Evolutionary conservation across 2,888 invertebrate species (phyloP).

Genomic region (Aelia acuminata): DNA sequence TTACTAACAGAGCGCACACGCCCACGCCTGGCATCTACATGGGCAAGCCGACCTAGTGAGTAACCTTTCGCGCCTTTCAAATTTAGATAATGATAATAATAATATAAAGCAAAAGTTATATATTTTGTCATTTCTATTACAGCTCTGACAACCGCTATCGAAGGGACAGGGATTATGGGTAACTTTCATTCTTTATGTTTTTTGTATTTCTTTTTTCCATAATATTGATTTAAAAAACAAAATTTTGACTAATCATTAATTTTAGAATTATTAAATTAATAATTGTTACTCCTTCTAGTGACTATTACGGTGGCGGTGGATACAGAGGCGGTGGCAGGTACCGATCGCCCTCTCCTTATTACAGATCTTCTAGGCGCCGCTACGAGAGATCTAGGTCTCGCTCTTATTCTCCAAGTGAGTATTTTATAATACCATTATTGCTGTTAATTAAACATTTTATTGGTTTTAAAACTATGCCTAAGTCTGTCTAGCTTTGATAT

Average conservation of each 20-base stretch:
- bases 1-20: conserved; percentile 95
- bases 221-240: too few relatives aligned
- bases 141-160: conserved; percentile 55
- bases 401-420: conserved; percentile 87
- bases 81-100: too few relatives aligned
- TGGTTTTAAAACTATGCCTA: too few relatives aligned
- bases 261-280: neutral
- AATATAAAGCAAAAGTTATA: too few relatives aligned
- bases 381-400: conserved; percentile 83
- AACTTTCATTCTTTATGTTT: too few relatives aligned
- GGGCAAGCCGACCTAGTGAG: conserved; percentile 90
- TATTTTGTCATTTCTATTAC: conserved; percentile 13
- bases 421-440: too few relatives aligned
- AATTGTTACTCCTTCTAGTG: neutral
- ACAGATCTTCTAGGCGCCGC: conserved; percentile 73
- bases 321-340: conserved; percentile 72
- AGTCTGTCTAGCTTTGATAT: too few relatives aligned
- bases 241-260: too few relatives aligned
- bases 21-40: conserved; percentile 98
- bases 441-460: too few relatives aligned
- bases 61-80: too few relatives aligned
- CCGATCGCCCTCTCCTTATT: conserved; percentile 81
- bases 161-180: conserved; percentile 57
- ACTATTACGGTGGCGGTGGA: conserved; percentile 68
- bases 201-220: too few relatives aligned